Base-by-base conservation (phyloP, 92 coral and sea anemone species). In the Actinostola sp. region DNA sequence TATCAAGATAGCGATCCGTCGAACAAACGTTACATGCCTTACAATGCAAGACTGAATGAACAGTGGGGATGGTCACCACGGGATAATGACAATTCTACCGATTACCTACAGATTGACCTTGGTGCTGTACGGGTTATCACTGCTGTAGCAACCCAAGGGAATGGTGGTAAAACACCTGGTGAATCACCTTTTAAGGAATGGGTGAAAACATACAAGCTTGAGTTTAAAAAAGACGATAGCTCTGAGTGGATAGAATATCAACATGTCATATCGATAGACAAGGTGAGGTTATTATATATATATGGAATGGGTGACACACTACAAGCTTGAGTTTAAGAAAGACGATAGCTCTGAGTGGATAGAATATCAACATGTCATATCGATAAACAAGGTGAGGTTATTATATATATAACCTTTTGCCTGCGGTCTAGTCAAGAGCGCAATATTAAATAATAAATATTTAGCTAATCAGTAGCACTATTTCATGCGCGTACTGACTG, bases 141-240 rank as follows among this genome's bases (percentile, higher is more conserved):
- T 67, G 72, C 72, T 67, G 72, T 67, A 30, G 72, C 61, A 48
- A 67, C 72, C 24, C 72, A 67, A 67, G 72, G 72, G 9, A 67
- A 11, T 67, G 72, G 60, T 4, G 21, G 10, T n/a, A 4, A 0
- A 2, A 0, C 32, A 26, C 10, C 39, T 6, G n/a, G n/a, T n/a
- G n/a, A n/a, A n/a, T n/a, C n/a, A n/a, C n/a, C n/a, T n/a, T n/a
- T n/a, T n/a, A 3, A 24, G 7, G 71, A 65, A 38, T 65, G 71
- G 71, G 56, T 65, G 56, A 44, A 7, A 42, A 65, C 14, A 36
- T 65, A 42, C 33, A 44, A 44, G 23, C 51, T 65, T 1, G 16
- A 28, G 16, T 44, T 39, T 11, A 41, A 46, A 13, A 25, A 5
- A 42, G 23, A 65, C 56, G 14, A 1, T 29, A 39, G 14, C 14